Base-by-base conservation (phyloP, 2,113 vertebrate genomes). In the Dicerorhinus sumatrensis region DNA sequence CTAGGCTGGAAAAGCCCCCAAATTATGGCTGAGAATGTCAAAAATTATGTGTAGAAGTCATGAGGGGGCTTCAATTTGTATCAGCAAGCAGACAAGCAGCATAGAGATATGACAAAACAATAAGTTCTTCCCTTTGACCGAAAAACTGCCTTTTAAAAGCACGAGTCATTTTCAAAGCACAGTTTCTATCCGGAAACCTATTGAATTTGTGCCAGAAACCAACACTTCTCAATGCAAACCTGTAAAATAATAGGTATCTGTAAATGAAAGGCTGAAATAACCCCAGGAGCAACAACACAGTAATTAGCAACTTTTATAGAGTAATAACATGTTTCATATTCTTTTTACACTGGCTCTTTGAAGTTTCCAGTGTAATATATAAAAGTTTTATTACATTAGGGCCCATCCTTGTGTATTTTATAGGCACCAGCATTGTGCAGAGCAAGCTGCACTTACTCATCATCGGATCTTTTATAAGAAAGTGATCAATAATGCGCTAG, bases 221-320 rank as follows among this genome's bases (percentile, higher is more conserved):
- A 97, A 93, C 92, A 91, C 95, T 97, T 94, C 94, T 94, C 86
- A 95, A 83, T 65, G 81, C 89, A 97, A 98, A 94, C 90, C 94
- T 94, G 63, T 96, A 97, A 97, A 98, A 84, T 86, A 96, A 89
- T n/a, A 91, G 95, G 39, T 88, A 96, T 96, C 98, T 98, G 97
- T 98, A 98, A 98, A 97, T 98, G 98, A 98, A 98, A 98, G 0
- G 46, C 97, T 97, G 97, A 92, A 96, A 98, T 97, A 98, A 98
- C 97, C 96, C 97, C 93, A 87, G 83, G 87, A 97, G 81, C 96
- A 98, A 98, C 97, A 98, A 96, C 67, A 73, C 96, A 94, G 97
- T 98, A 98, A 99, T 98, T 99, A 98, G 98, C 98, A 98, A 98
- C 98, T 98, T 98, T 98, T 98, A 98, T 94, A 95, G 93, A 92